Percentiles rank a stretch among this genome's conserved stretches.
phyloP scores from a whole-genome alignment of 1,140 invertebrate species.

The Drosophila ohnishii region DNA sequence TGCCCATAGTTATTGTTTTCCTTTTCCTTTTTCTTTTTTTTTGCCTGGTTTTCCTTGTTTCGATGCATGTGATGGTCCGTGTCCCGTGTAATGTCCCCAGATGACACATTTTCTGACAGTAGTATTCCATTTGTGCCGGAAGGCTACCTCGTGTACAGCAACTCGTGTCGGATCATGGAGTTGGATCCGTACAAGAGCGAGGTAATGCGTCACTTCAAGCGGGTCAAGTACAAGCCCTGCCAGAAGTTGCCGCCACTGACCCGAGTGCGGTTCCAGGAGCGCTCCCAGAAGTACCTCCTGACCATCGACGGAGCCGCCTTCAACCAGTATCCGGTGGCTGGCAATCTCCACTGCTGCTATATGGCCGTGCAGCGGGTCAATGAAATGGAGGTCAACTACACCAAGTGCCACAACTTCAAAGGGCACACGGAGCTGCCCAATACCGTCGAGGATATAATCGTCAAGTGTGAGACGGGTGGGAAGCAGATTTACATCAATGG shows the following conservation, averaged over 20 bases:
- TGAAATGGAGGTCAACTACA: constrained; percentile 55
- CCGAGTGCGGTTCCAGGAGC: constrained; percentile 73
- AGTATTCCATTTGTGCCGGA: constrained; percentile 43
- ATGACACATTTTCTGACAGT: constrained; percentile 16
- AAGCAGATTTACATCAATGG: constrained; percentile 76
- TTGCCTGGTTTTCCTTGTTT: background rate
- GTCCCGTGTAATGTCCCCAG: background rate
- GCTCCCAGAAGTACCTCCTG: constrained; percentile 62
- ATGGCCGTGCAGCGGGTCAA: constrained; percentile 82
- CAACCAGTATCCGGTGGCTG: constrained; percentile 59
- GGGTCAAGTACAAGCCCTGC: constrained; percentile 85
- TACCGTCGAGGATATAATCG: constrained; percentile 84
- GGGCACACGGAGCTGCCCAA: constrained; percentile 70
- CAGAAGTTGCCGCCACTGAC: constrained; percentile 84
- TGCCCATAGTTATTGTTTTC: constrained; percentile 1
- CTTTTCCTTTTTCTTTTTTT: background rate
- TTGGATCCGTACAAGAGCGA: constrained; percentile 87
- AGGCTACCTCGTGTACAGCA: constrained; percentile 88
- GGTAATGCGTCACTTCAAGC: constrained; percentile 86
- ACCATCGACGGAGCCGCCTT: constrained; percentile 68
- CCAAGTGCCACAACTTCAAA: constrained; percentile 80
- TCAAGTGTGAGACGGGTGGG: constrained; percentile 80
- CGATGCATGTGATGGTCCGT: background rate
- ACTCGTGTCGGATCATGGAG: constrained; percentile 88
- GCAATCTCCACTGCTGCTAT: constrained; percentile 84